Base-by-base conservation (phyloP, 2,797 vertebrate genomes). In the Borostomias antarcticus region DNA sequence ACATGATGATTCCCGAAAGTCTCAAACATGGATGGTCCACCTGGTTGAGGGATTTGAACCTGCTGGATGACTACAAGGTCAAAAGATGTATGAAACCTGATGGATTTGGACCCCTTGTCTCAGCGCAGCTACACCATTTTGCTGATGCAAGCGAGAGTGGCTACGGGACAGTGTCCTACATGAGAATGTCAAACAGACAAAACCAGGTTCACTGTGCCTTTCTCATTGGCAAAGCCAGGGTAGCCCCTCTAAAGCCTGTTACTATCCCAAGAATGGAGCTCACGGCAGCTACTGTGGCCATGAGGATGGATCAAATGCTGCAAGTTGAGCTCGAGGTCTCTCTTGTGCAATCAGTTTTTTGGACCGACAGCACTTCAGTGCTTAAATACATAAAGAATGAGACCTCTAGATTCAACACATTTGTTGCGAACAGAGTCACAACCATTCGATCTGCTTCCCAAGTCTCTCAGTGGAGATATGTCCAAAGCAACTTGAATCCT, bases 151-250 rank as follows among this genome's bases (percentile, higher is more conserved):
- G 54, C 37, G 62, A 70, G 19, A 4, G 1, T 11, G 72, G 67
- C 2, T 66, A 70, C 28, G 62, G 72, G 2, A 65, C 48, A 2
- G 64, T 52, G 0, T 37, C 28, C 5, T 66, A 69, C 3, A 5
- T 66, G 2, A 2, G 21, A 8, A 19, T 23, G 19, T 21, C 33
- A 4, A 64, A 43, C 1, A n/a, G 10, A 3, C 8, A 15, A 2
- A 23, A 66, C 25, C 11, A 66, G n/a, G 26, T 57, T 6, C 70
- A 72, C 2, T 2, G 32, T 8, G 58, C 53, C 1, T 70, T 67
- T n/a, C 13, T 64, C 5, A n/a, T 59, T 8, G 35, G 59, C n/a
- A 72, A 72, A 25, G 37, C 64, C 33, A 66, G 63, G 11, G 64
- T 63, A 5, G 17, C 62, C n/a, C 26, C 58, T 6, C 5, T 72